Percentiles rank a stretch among this genome's conserved stretches.
Conservation (phyloP, 2,888 invertebrate genomes). For the Lycaena phlaeas region DNA sequence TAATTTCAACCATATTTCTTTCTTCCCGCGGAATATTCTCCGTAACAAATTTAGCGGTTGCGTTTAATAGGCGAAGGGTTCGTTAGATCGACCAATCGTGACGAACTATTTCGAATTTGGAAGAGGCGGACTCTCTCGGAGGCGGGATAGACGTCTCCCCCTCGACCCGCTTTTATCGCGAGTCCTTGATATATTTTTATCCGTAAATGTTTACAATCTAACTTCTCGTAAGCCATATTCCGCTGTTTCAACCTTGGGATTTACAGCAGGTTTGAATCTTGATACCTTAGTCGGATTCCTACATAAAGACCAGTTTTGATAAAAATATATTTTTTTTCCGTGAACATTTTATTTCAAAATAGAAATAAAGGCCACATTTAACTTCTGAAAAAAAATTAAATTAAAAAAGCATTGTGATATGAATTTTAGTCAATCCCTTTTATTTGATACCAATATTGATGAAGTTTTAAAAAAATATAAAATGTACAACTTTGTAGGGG, state of each 20-base stretch:
- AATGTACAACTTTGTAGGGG: no score
- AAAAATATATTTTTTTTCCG: no score
- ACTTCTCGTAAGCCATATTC: background rate
- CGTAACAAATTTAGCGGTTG: slow-evolving; percentile 11
- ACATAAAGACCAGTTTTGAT: no score
- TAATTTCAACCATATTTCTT: background rate
- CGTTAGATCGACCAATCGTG: slow-evolving; percentile 49
- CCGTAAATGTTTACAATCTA: slow-evolving; percentile 4
- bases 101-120: slow-evolving; percentile 43
- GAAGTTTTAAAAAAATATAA: no score
- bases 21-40: background rate
- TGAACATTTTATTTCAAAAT: no score
- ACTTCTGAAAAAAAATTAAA: no score
- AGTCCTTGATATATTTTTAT: slow-evolving; percentile 26
- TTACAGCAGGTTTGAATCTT: no score
- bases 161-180: slow-evolving; percentile 25
- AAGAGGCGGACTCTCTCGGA: slow-evolving; percentile 47
- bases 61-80: slow-evolving; percentile 49
- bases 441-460: no score
- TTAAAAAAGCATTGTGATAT: no score
- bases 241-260: background rate
- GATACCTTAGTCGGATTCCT: no score
- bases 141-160: slow-evolving; percentile 36
- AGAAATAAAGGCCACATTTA: no score
- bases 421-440: no score